phyloP scores from a whole-genome alignment of 2,113 vertebrate species.

The Halcyon malimbica region DNA sequence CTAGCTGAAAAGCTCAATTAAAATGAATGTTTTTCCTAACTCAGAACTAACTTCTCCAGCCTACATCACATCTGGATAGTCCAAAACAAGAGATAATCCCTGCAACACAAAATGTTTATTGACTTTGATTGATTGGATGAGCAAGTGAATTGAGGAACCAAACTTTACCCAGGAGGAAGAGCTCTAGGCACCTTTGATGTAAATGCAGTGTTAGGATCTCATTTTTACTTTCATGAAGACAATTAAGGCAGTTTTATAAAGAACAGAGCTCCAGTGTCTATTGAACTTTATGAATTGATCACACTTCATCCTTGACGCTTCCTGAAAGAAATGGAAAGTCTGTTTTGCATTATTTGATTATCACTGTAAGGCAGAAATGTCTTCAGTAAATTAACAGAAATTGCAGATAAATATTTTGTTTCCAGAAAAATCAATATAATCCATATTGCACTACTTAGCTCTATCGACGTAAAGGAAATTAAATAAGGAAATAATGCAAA shows the following conservation, averaged over 20 bases:
- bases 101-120: background rate
- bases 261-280: background rate
- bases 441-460: background rate
- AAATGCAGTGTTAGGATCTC: background rate
- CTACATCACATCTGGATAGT: background rate
- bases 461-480: background rate
- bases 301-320: background rate
- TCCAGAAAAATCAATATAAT: constrained; percentile 12
- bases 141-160: background rate
- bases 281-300: background rate
- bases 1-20: background rate
- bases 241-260: background rate
- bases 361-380: background rate
- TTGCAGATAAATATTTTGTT: background rate
- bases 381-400: constrained; percentile 15
- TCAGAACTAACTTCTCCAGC: background rate
- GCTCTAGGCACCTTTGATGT: background rate
- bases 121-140: background rate
- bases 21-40: background rate
- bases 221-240: background rate
- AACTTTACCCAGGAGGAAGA: background rate
- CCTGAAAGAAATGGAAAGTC: background rate
- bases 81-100: background rate
- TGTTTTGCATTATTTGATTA: background rate
- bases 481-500: background rate